Percentiles rank a stretch among this genome's conserved stretches.
Evolutionary conservation across 2,888 invertebrate genomes (phyloP).

Genomic region (Mythimna vitellina): DNA sequence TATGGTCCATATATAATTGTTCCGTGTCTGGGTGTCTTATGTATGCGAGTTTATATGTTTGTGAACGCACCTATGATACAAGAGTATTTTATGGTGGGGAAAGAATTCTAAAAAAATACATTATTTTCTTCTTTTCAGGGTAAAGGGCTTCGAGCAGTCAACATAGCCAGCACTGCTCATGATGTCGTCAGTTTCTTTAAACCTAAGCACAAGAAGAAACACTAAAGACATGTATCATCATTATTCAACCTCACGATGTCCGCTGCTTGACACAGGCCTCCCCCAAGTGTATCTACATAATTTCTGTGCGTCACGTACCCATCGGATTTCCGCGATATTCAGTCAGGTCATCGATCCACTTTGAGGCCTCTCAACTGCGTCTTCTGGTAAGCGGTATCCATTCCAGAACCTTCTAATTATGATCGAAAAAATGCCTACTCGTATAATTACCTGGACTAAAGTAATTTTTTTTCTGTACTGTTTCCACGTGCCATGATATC

Average conservation of each 20-base stretch:
- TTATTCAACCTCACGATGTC: background rate
- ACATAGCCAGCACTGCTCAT: constrained; percentile 75
- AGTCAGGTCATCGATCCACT: background rate
- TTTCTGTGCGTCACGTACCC: background rate
- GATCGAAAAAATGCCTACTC: background rate
- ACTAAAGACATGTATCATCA: constrained; percentile 43
- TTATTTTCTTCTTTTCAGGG: constrained; percentile 67
- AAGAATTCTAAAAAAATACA: background rate
- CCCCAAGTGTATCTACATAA: background rate
- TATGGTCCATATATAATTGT: too few relatives aligned
- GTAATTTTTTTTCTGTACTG: background rate
- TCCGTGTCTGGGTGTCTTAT: too few relatives aligned
- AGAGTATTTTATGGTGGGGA: too few relatives aligned
- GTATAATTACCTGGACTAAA: background rate
- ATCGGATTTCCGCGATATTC: background rate
- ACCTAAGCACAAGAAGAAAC: constrained; percentile 66
- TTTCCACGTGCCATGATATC: background rate
- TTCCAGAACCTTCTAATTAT: background rate
- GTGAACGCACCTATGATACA: too few relatives aligned
- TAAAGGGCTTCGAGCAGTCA: constrained; percentile 73
- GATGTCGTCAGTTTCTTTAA: constrained; percentile 71
- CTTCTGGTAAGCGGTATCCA: background rate
- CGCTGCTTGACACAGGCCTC: background rate
- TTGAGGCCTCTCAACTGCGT: background rate
- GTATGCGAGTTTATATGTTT: too few relatives aligned